Conservation (phyloP, 2,797 vertebrate species). For the Scolopax bukidnonensis region DNA sequence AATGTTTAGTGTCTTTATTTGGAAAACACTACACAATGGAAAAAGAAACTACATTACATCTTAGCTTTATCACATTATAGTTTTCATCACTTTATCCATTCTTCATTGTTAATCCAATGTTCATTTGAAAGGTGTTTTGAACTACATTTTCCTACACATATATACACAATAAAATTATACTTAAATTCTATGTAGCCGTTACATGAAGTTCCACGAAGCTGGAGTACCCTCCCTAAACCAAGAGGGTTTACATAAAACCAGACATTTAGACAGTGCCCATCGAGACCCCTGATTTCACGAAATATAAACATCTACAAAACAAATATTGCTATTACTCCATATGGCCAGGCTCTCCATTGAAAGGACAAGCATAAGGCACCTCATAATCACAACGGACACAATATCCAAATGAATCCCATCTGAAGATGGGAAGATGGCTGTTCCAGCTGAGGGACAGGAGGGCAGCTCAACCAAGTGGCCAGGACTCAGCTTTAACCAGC, state of each 20-base stretch:
- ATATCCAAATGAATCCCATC: background rate
- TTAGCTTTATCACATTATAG: background rate
- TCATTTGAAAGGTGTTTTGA: background rate
- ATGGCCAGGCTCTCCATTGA: background rate
- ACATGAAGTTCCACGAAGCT: background rate
- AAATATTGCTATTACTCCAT: background rate
- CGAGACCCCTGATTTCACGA: background rate
- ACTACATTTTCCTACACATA: background rate
- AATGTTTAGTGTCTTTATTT: slow-evolving; percentile 74
- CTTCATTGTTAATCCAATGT: background rate
- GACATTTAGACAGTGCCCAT: background rate
- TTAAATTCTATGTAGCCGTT: background rate
- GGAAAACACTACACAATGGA: slow-evolving; percentile 68
- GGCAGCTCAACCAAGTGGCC: background rate
- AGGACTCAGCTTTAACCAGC: background rate
- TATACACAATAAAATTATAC: background rate
- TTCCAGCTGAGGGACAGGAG: background rate
- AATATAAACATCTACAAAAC: background rate
- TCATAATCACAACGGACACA: background rate
- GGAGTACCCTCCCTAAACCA: background rate
- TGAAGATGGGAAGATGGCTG: background rate
- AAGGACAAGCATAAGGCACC: background rate
- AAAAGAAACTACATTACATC: slow-evolving; percentile 50
- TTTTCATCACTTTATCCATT: slow-evolving; percentile 51
- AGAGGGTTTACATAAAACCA: background rate